Percentiles rank a stretch among this genome's conserved stretches.
Evolutionary conservation across 2,888 invertebrate genomes (phyloP).

Genomic region (Ophioninae sp.): DNA sequence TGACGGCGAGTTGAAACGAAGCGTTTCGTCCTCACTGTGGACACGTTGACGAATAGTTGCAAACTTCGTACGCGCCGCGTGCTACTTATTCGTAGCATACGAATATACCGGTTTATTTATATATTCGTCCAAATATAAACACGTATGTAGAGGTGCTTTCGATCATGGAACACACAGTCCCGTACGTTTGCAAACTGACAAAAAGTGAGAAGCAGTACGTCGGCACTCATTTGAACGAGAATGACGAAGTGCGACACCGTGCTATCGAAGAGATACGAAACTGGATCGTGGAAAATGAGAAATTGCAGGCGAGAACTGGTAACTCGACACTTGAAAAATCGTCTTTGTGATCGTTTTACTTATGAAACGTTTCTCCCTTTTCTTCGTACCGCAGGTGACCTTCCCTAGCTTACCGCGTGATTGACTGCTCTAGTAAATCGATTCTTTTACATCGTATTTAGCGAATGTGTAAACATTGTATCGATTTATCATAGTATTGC

Average conservation of each 20-base stretch:
- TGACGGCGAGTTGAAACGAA: conserved; percentile 5
- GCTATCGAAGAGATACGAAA: conserved; percentile 78
- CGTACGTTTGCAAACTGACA: conserved; percentile 66
- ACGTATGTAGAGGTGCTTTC: neutral
- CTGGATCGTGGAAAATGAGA: conserved; percentile 79
- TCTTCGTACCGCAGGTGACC: neutral
- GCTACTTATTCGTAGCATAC: neutral
- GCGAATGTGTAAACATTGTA: too few relatives aligned
- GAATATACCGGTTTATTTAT: neutral
- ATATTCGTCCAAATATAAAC: neutral
- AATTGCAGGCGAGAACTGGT: conserved; percentile 79
- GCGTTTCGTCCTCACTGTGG: neutral
- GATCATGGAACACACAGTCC: conserved; percentile 24
- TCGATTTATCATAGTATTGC: too few relatives aligned
- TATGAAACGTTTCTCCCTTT: neutral
- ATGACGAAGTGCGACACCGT: conserved; percentile 73
- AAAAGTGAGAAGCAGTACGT: conserved; percentile 74
- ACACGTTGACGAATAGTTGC: neutral
- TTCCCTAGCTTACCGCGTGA: too few relatives aligned
- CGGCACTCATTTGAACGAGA: conserved; percentile 76
- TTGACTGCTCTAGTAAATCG: too few relatives aligned
- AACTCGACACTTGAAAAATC: conserved; percentile 37
- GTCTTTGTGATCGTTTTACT: neutral
- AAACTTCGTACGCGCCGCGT: neutral
- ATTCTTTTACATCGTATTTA: too few relatives aligned